These are phyloP conservation scores for Bimastos eiseni DNA, from an alignment of 2,888 invertebrate genomes.

Conservation along the genomic window DNA sequence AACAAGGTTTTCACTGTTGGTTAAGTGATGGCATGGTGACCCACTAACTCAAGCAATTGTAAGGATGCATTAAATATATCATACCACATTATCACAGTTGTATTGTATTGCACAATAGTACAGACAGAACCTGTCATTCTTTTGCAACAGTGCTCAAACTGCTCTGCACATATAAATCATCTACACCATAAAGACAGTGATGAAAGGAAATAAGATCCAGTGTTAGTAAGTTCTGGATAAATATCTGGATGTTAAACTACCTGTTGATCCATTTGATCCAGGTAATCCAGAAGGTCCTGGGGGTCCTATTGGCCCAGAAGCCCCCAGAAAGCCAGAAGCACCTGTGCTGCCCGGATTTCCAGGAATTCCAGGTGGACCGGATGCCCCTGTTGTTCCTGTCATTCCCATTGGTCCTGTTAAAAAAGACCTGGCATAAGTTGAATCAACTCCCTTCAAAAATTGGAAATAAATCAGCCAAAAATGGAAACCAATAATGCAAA, in stretches of 20 bases:
- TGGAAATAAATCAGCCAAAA: background rate
- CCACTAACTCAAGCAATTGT: background rate
- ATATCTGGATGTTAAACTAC: background rate
- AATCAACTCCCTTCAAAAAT: background rate
- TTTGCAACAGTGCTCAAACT: background rate
- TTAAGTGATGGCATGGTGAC: background rate
- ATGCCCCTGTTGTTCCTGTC: conserved; percentile 26
- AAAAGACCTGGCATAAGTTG: background rate
- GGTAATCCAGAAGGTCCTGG: background rate
- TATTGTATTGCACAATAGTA: background rate
- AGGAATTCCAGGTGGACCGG: conserved; percentile 20
- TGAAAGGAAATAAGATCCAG: background rate
- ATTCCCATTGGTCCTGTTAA: conserved; percentile 29
- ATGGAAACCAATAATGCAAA: background rate
- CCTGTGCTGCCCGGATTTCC: conserved; percentile 27
- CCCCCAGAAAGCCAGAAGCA: background rate
- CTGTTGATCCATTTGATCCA: conserved; percentile 26
- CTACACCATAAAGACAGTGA: background rate
- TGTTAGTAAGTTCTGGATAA: background rate
- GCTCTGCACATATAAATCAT: background rate
- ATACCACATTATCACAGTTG: background rate
- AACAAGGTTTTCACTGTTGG: background rate
- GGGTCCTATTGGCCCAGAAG: background rate
- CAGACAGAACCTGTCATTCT: background rate
- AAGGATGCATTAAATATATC: background rate